Conservation (phyloP, 2,797 vertebrate species). For the Microctenopoma stevenorrisi region DNA sequence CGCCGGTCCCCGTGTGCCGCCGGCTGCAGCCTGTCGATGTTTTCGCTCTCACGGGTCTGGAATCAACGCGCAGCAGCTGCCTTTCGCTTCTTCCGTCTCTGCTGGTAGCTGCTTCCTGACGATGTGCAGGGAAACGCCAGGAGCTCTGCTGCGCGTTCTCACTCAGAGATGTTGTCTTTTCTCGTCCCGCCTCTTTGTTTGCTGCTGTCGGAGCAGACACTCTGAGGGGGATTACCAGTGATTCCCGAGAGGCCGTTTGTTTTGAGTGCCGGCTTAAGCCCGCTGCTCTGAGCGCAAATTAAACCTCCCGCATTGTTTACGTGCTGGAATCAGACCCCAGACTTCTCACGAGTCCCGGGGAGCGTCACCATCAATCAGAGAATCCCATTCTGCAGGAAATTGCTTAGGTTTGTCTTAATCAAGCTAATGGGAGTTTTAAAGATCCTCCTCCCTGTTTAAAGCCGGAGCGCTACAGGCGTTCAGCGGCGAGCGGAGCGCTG, state of each 20-base stretch:
- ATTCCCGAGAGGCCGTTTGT: conserved; percentile 59
- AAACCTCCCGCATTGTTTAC: conserved; percentile 61
- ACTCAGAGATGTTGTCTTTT: conserved; percentile 41
- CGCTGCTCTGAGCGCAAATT: conserved; percentile 63
- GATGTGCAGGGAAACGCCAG: conserved; percentile 10
- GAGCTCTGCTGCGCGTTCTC: conserved; percentile 22
- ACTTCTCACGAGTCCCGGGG: conserved; percentile 32
- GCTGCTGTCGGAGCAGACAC: conserved; percentile 44
- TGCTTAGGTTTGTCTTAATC: conserved; percentile 69
- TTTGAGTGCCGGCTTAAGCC: conserved; percentile 57
- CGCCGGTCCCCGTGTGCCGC: conserved; percentile 53
- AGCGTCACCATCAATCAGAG: conserved; percentile 65
- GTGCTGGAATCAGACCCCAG: conserved; percentile 54
- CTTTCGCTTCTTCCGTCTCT: conserved; percentile 18
- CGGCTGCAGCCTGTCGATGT: conserved; percentile 54
- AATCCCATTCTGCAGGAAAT: conserved; percentile 61
- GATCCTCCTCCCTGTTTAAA: conserved; percentile 67
- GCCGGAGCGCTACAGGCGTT: conserved; percentile 49
- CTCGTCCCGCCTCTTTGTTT: conserved; percentile 53
- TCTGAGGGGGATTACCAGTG: conserved; percentile 49
- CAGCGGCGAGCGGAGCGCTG: conserved; percentile 43
- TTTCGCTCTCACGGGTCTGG: conserved; percentile 27
- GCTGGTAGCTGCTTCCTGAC: conserved; percentile 22
- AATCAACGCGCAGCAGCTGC: conserved; percentile 43
- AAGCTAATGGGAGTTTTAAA: conserved; percentile 69